Conservation (phyloP, 2,888 invertebrate genomes). For the Noctua janthina region DNA sequence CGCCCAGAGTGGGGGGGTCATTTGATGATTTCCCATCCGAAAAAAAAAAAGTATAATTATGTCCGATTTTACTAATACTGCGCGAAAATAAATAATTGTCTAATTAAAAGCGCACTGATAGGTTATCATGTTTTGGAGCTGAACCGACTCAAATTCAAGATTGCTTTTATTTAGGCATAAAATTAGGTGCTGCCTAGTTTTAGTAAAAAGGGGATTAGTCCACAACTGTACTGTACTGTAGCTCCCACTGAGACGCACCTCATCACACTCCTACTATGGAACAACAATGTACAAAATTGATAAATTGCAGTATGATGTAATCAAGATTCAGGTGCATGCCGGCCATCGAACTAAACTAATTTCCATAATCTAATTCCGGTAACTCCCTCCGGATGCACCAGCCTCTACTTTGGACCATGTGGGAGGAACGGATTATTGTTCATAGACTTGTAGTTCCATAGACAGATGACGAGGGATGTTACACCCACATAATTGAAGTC, state of each 20-base stretch:
- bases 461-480: background rate
- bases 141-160: background rate
- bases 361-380: constrained; percentile 52
- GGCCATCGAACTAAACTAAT: constrained; percentile 52
- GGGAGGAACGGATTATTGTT: background rate
- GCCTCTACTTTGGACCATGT: background rate
- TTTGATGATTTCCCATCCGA: too few species aligned
- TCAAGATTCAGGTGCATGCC: constrained; percentile 38
- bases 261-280: background rate
- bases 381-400: constrained; percentile 30
- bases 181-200: background rate
- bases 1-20: too few species aligned
- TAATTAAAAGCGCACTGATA: background rate
- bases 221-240: background rate
- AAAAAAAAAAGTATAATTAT: background rate
- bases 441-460: background rate
- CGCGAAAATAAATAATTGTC: background rate
- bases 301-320: constrained; percentile 32
- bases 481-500: background rate
- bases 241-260: background rate
- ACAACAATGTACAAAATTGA: constrained; percentile 35
- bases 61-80: background rate
- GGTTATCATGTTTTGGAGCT: background rate
- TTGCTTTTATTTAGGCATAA: background rate
- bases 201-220: background rate